Percentiles rank a stretch among this genome's conserved stretches.
These are phyloP conservation scores for Andrena minutula DNA, from an alignment of 2,888 invertebrate species.

Conservation along the genomic window DNA sequence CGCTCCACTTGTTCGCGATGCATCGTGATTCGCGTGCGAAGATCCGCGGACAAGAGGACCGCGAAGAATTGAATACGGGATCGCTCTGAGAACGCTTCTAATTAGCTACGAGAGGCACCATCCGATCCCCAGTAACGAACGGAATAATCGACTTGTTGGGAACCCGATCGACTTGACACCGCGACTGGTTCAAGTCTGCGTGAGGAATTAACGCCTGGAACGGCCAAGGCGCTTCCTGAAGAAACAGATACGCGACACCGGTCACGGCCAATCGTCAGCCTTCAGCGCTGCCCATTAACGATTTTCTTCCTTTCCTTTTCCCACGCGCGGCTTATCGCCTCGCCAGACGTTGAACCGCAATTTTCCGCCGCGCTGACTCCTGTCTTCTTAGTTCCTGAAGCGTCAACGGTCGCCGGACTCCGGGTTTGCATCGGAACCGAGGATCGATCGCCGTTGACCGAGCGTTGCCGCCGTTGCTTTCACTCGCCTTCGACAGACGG, in stretches of 20 bases:
- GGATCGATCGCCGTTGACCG: background rate
- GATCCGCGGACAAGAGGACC: slow-evolving; percentile 18
- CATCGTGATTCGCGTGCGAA: slow-evolving; percentile 68
- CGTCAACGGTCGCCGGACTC: background rate
- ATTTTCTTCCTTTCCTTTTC: slow-evolving; percentile 63
- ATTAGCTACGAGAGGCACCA: slow-evolving; percentile 22
- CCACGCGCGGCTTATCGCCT: slow-evolving; percentile 40
- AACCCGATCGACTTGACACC: background rate
- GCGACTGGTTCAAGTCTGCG: background rate
- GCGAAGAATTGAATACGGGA: slow-evolving; percentile 14
- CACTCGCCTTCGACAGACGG: slow-evolving; percentile 61
- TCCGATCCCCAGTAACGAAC: background rate
- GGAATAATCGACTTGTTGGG: background rate
- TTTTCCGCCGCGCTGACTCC: slow-evolving; percentile 12
- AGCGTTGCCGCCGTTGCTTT: slow-evolving; percentile 60
- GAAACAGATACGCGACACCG: slow-evolving; percentile 69
- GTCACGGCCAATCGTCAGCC: slow-evolving; percentile 80
- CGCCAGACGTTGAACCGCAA: slow-evolving; percentile 20
- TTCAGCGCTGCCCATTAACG: slow-evolving; percentile 69
- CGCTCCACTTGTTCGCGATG: slow-evolving; percentile 21
- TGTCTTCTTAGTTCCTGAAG: background rate
- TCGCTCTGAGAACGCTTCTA: slow-evolving; percentile 42
- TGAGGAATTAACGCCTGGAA: slow-evolving; percentile 32
- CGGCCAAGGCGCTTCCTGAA: slow-evolving; percentile 67
- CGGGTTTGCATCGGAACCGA: background rate